These are phyloP conservation scores for Siderastrea siderea DNA, from an alignment of 92 coral and sea anemone species.

Conservation along the genomic window DNA sequence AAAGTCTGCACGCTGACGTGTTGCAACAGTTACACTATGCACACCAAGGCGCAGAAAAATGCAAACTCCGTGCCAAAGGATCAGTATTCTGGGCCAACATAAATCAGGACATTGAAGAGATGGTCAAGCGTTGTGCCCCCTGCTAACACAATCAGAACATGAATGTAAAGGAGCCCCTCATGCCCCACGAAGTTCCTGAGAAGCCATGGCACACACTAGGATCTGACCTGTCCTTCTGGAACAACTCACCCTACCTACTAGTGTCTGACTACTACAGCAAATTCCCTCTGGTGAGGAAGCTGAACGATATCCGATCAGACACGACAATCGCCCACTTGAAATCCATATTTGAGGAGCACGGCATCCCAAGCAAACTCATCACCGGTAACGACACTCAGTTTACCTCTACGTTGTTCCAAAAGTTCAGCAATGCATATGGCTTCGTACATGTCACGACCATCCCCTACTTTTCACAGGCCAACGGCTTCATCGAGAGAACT, in stretches of 20 bases:
- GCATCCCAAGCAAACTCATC: too few relatives aligned
- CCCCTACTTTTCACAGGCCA: too few relatives aligned
- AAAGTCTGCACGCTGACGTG: conserved; percentile 61
- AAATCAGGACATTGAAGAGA: conserved; percentile 72
- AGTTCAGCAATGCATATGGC: too few relatives aligned
- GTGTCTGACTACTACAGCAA: conserved; percentile 75
- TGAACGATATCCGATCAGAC: conserved; percentile 58
- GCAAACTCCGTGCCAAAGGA: conserved; percentile 81
- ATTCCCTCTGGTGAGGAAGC: conserved; percentile 65
- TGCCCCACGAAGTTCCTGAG: too few relatives aligned
- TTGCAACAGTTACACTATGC: conserved; percentile 79
- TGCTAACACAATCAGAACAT: conserved; percentile 73
- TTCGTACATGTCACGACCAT: too few relatives aligned
- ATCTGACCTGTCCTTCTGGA: too few relatives aligned
- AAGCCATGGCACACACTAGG: too few relatives aligned
- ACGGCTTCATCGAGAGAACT: too few relatives aligned
- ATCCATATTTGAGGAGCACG: conserved; percentile 76
- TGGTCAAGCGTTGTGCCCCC: conserved; percentile 76
- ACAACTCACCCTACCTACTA: conserved; percentile 56
- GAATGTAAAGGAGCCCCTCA: conserved; percentile 79
- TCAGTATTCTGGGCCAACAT: conserved; percentile 81
- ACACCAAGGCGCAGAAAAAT: conserved; percentile 83
- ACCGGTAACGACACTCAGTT: too few relatives aligned
- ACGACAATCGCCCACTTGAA: conserved; percentile 67
- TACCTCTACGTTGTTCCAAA: too few relatives aligned